Evolutionary conservation across 2,888 invertebrate genomes (phyloP).

Genomic region (Formica aserva): DNA sequence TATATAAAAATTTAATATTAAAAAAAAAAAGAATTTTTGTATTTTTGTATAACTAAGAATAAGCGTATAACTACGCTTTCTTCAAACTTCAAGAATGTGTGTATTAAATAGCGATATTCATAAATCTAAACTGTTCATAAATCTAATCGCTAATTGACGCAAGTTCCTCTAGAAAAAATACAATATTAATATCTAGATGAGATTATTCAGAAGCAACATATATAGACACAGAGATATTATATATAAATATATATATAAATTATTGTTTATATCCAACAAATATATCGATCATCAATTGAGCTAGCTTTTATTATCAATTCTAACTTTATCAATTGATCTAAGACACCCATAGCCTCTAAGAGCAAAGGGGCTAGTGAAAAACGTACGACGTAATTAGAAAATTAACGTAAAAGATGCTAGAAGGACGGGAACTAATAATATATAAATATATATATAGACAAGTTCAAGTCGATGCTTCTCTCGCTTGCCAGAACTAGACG

Average conservation of each 20-base stretch:
- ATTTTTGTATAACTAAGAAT: background rate
- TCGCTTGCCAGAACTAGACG: conserved; percentile 64
- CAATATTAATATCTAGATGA: conserved; percentile 57
- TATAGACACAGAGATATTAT: conserved; percentile 63
- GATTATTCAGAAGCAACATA: conserved; percentile 57
- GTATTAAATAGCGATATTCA: conserved; percentile 58
- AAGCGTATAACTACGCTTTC: conserved; percentile 4
- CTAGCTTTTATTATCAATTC: conserved; percentile 55
- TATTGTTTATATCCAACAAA: conserved; percentile 56
- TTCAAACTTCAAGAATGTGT: conserved; percentile 39
- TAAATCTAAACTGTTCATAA: conserved; percentile 62
- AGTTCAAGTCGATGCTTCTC: conserved; percentile 63
- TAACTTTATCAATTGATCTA: conserved; percentile 78
- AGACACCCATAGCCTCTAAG: conserved; percentile 81
- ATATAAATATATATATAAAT: conserved; percentile 63
- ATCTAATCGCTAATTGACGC: conserved; percentile 71
- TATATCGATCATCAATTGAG: conserved; percentile 71
- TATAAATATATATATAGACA: conserved; percentile 46
- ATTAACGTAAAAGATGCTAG: conserved; percentile 45
- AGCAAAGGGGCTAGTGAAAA: conserved; percentile 61
- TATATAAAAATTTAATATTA: background rate
- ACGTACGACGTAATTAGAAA: conserved; percentile 50
- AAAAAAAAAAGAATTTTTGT: background rate
- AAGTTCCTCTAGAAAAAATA: conserved; percentile 65
- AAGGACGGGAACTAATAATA: conserved; percentile 55